Base-by-base conservation (phyloP, 2,888 invertebrate species). In the Drosophila mimica region DNA sequence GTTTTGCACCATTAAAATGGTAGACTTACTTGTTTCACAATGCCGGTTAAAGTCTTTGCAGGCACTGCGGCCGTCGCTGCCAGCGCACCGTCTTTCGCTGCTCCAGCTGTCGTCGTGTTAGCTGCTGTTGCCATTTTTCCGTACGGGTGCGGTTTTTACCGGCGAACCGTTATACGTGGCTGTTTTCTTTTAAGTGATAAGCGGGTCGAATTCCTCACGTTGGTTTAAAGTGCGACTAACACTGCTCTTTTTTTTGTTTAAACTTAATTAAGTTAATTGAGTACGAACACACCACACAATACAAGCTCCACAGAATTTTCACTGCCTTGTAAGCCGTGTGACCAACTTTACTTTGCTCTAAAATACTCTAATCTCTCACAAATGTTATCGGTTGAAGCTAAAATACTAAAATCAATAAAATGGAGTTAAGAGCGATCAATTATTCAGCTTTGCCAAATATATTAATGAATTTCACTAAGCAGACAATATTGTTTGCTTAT, bases 1-100 rank as follows among this genome's bases (percentile, higher is more conserved):
- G 5, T 8, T 36, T 33, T 20, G 20, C 13, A 8, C 13, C 48
- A 28, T 34, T 40, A 28, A n/a, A 52, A 40, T 5, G 28, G 33
- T 34, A 30, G 3, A 74, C 92, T 92, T 90, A 93, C 93, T 90
- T 93, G 93, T 81, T 93, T 93, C 36, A 93, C 93, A 79, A 93
- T 88, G 74, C 93, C 93, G 76, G 87, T 91, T 54, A 91, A 76
- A 83, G 76, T 82, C 77, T 84, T 88, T 48, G 88, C 59, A 34
- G 87, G 82, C 72, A 84, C 77, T 76, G 91, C 84, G 66, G 91
- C 83, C 60, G 89, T 82, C n/a, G 72, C 70, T 73, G 78, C 71
- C 33, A 77, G 75, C 61, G 81, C 77, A 68, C 78, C 80, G 69
- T 89, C 88, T 83, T 91, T 89, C 74, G 92, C 83, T 89, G 91